Evolutionary conservation across 2,113 vertebrate species (phyloP), one percentile per base, ranked within the genome.

Genomic region (Lampris megalopsis): DNA sequence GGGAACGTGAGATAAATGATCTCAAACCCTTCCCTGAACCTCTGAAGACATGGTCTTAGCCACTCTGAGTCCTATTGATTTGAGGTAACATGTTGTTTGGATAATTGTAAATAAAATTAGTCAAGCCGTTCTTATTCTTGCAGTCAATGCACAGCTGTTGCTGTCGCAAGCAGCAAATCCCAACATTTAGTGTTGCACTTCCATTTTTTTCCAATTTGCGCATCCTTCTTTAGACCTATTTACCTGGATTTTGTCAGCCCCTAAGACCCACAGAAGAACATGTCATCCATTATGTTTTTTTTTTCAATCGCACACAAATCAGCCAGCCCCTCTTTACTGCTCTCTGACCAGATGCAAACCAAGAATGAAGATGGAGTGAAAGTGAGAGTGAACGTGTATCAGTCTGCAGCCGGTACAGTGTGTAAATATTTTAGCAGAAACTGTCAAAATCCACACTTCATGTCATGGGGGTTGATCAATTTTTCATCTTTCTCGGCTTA

Each of bases 391-490:
- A 64, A 74, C 67, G 71, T 84, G 56, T 53, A 73, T 61, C 53
- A 50, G 54, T 56, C 65, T 64, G 60, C 76, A 72, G 58, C 75
- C 86, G 42, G 48, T 56, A 6, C 54, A 49, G 45, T 71, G 8
- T 69, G 71, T 84, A 86, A 87, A 91, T 81, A 80, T 85, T 86
- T 87, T 70, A 81, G 63, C 68, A 74, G 67, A 74, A 67, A 63
- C 67, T 75, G 86, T 88, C 81, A 88, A 54, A 80, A 86, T 69
- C 50, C 13, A n/a, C 77, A 66, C 63, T 86, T 85, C n/a, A 64
- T 73, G 57, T 84, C 77, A 66, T 60, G 66, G 74, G 71, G 50
- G 67, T 57, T 36, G 81, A 63, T 80, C 47, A 9, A 50, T 68
- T 82, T 88, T 86, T 83, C 74, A 75, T 79, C 77, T 77, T 42